phyloP scores from a whole-genome alignment of 2,797 vertebrate genomes.

The Telmatherina bonti region DNA sequence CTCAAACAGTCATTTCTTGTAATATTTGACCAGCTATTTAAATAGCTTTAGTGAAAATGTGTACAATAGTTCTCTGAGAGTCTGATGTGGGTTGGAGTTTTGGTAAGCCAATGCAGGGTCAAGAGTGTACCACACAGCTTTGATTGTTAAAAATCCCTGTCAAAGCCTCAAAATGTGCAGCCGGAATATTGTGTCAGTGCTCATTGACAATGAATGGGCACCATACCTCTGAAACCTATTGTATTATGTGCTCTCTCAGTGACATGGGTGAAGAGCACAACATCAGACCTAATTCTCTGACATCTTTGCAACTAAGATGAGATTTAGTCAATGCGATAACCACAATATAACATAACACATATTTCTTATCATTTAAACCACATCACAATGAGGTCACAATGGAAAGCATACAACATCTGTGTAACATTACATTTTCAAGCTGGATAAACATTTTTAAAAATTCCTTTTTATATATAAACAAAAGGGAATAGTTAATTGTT shows the following conservation, averaged over 20 bases:
- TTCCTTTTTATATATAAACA: no score
- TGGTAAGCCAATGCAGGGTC: conserved; percentile 3
- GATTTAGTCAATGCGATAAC: not conserved
- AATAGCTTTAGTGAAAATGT: conserved; percentile 4
- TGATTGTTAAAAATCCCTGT: no score
- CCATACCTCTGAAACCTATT: not conserved
- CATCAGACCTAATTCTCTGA: not conserved
- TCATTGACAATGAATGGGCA: not conserved
- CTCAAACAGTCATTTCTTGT: conserved; percentile 3
- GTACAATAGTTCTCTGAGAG: not conserved
- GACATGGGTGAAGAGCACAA: not conserved
- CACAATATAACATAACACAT: not conserved
- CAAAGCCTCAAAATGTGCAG: not conserved
- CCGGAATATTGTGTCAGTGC: not conserved
- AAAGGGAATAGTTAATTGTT: no score
- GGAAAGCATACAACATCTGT: not conserved
- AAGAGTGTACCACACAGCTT: not conserved
- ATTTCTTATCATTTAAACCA: not conserved
- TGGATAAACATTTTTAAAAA: no score
- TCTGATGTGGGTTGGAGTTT: not conserved
- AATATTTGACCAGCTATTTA: not conserved
- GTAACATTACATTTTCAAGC: not conserved
- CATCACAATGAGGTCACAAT: no score
- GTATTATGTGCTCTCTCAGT: not conserved
- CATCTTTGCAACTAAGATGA: not conserved